Evolutionary conservation across 2,888 invertebrate genomes (phyloP).

Genomic region (Orthosia cruda): DNA sequence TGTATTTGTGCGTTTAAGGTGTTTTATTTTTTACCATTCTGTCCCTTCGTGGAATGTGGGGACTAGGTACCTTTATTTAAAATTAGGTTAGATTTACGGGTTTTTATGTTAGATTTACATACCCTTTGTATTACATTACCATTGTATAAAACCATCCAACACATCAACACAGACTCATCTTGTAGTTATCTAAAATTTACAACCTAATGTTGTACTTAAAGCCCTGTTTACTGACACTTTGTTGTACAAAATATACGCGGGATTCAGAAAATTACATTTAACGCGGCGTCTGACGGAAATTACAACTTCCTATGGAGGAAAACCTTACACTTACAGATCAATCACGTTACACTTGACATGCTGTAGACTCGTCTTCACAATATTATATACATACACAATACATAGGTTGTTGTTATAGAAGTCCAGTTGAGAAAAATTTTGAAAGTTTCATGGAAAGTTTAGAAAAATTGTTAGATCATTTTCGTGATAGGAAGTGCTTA

Average conservation of each 20-base stretch:
- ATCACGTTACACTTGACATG: slow-evolving; percentile 46
- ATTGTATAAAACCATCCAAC: slow-evolving; percentile 18
- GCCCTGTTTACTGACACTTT: slow-evolving; percentile 35
- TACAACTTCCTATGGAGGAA: slow-evolving; percentile 41
- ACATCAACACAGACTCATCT: slow-evolving; percentile 6
- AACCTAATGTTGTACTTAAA: slow-evolving; percentile 44
- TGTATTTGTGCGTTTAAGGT: too few species aligned
- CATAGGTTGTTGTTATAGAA: too few species aligned
- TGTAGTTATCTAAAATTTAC: slow-evolving; percentile 28
- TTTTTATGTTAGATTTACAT: neutral
- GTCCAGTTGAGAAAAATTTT: too few species aligned
- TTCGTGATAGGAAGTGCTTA: too few species aligned
- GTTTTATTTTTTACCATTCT: neutral
- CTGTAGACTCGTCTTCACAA: slow-evolving; percentile 19
- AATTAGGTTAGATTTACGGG: too few species aligned
- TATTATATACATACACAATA: too few species aligned
- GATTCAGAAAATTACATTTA: slow-evolving; percentile 39
- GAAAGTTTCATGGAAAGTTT: too few species aligned
- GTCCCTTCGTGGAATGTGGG: neutral
- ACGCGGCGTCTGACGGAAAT: slow-evolving; percentile 47
- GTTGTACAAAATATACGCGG: slow-evolving; percentile 39
- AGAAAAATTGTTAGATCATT: too few species aligned
- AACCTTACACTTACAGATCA: slow-evolving; percentile 46
- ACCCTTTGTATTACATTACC: slow-evolving; percentile 13
- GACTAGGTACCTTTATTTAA: neutral